Evolutionary conservation across 2,113 vertebrate genomes (phyloP), one percentile per base, ranked within the genome.

Genomic region (Perognathus longimembris): DNA sequence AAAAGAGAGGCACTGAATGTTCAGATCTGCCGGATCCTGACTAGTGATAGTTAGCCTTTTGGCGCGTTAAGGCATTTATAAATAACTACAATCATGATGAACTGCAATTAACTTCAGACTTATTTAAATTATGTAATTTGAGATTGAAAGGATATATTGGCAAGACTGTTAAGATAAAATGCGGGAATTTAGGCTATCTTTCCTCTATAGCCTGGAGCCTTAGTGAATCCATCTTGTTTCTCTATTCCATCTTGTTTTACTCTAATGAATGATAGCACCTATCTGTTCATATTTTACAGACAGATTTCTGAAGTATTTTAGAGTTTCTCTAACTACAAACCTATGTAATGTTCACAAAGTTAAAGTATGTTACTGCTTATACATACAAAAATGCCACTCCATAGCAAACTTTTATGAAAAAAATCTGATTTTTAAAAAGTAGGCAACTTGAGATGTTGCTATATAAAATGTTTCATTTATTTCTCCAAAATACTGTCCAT

Each of bases 1-100:
- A 94, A 89, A 94, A 70, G 42, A 83, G 80, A 81, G 89, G 97
- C 94, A 96, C 95, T 95, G 61, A 69, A 92, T 70, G 95, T 95
- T 94, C 96, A 94, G 92, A 79, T 86, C 70, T 36, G 59, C 22
- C 0, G 7, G 78, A 40, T 42, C 36, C 89, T 79, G 64, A 84
- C 61, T 67, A 54, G 63, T 71, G 38, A 38, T 38, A 70, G 83
- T 36, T 74, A 1, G 6, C 95, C 32, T 40, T n/a, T 54, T 42
- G 91, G 95, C 75, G 77, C 66, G 79, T 66, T 94, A 9, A 18
- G 80, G 88, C 21, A 2, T 69, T 90, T 91, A 94, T 95, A 97
- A 96, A 97, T 94, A 96, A 79, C 86, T 50, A 67, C 28, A 90
- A 82, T 80, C 79, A 21, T 1, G 57, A 61, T 73, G 64, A 92